These are phyloP conservation scores for Phaedon cochleariae DNA, from an alignment of 2,888 invertebrate genomes.

Conservation along the genomic window DNA sequence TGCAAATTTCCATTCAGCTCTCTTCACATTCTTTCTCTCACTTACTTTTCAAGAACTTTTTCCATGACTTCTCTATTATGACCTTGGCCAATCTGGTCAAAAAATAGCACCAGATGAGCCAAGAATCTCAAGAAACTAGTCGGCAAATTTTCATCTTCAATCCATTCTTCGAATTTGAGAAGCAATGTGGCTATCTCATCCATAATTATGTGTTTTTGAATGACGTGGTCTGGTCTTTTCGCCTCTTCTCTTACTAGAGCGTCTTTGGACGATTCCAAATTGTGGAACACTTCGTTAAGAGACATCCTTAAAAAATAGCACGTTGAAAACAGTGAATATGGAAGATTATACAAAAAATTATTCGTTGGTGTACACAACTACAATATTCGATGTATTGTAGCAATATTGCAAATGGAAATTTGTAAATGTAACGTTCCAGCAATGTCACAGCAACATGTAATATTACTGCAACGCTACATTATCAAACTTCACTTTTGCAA, in stretches of 20 bases:
- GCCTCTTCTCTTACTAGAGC: conserved; percentile 67
- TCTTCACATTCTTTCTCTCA: too few species aligned
- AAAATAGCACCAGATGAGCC: conserved; percentile 84
- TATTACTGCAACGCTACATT: too few species aligned
- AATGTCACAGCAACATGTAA: too few species aligned
- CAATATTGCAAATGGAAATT: too few species aligned
- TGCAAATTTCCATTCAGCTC: background rate
- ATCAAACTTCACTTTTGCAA: too few species aligned
- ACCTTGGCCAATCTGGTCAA: conserved; percentile 80
- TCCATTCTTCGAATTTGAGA: conserved; percentile 74
- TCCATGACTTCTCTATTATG: conserved; percentile 77
- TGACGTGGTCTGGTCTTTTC: conserved; percentile 74
- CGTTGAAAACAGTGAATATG: too few species aligned
- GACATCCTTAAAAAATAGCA: conserved; percentile 66
- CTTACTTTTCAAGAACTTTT: conserved; percentile 76
- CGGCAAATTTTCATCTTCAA: conserved; percentile 65
- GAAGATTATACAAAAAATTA: too few species aligned
- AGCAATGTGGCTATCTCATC: conserved; percentile 80
- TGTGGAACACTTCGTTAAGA: conserved; percentile 73
- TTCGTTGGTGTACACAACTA: too few species aligned
- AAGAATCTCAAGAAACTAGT: conserved; percentile 79
- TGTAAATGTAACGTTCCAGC: too few species aligned
- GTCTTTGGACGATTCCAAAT: conserved; percentile 71
- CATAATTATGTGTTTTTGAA: conserved; percentile 87
- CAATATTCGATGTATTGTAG: too few species aligned